phyloP scores from a whole-genome alignment of 2,113 vertebrate genomes.

The Vulpes ferrilata region DNA sequence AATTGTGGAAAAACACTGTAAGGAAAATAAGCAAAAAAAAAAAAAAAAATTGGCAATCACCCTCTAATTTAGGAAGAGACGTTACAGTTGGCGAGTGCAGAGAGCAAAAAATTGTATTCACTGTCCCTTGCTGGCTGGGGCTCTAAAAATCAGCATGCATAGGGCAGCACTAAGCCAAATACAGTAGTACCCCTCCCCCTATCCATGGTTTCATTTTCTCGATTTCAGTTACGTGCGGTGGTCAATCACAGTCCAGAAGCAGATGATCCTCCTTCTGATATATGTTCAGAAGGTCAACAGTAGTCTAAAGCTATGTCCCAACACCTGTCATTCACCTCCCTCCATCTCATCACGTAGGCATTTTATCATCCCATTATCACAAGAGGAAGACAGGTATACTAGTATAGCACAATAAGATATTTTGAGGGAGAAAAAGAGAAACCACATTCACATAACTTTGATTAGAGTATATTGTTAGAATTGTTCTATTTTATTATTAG shows the following conservation, averaged over 20 bases:
- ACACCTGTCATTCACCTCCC: neutral
- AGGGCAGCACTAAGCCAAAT: rapidly evolving
- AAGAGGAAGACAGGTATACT: neutral
- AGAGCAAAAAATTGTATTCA: neutral
- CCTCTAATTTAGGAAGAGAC: neutral
- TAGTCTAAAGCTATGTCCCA: neutral
- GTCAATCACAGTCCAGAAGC: neutral
- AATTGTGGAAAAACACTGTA: neutral
- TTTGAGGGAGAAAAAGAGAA: neutral
- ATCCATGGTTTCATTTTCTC: neutral
- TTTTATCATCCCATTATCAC: neutral
- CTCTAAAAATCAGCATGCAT: rapidly evolving
- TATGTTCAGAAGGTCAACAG: neutral
- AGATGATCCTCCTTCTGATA: neutral
- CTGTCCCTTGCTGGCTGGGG: neutral
- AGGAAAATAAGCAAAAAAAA: neutral
- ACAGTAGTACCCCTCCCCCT: no score
- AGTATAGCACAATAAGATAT: neutral
- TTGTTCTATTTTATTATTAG: neutral
- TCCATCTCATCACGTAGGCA: neutral
- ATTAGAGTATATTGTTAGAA: neutral
- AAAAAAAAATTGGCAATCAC: neutral
- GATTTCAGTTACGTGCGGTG: neutral
- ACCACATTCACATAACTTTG: neutral
- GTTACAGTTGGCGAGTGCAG: neutral